Conservation (phyloP, 2,797 vertebrate genomes). For the Onychomys torridus region DNA sequence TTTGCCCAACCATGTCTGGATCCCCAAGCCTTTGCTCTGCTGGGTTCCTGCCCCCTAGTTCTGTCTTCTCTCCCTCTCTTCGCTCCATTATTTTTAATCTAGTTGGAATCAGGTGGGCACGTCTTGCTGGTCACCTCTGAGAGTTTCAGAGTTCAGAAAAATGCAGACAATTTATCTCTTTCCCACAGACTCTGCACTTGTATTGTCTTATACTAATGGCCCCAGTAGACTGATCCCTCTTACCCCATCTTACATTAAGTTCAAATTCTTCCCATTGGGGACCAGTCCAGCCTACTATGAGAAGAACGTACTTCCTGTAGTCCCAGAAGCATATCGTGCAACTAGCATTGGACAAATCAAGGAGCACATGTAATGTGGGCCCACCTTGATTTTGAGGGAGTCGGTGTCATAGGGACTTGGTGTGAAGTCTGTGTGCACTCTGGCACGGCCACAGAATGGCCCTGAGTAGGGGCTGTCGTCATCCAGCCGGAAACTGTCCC, state of each 20-base stretch:
- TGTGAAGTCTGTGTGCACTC: slow-evolving; percentile 95
- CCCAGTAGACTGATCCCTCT: neutral
- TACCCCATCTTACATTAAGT: neutral
- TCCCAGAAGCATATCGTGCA: neutral
- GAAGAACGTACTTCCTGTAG: neutral
- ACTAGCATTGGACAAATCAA: neutral
- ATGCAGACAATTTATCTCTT: neutral
- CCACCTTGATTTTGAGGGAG: slow-evolving; percentile 96
- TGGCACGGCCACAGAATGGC: slow-evolving; percentile 93
- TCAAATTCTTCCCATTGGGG: neutral
- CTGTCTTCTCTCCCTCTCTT: neutral
- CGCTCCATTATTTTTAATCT: neutral
- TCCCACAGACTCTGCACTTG: neutral
- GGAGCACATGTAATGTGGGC: neutral
- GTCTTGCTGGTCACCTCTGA: neutral
- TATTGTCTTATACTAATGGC: neutral
- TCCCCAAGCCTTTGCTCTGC: neutral
- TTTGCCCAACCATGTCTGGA: neutral
- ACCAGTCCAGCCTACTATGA: neutral
- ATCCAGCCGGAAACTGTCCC: slow-evolving; percentile 93
- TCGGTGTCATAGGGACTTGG: slow-evolving; percentile 97
- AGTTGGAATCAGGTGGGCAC: neutral
- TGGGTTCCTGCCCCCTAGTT: neutral
- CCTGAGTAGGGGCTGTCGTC: slow-evolving; percentile 89
- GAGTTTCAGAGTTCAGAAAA: slow-evolving; percentile 37